Conservation (phyloP, 2,888 invertebrate genomes). For the Cephus spinipes region DNA sequence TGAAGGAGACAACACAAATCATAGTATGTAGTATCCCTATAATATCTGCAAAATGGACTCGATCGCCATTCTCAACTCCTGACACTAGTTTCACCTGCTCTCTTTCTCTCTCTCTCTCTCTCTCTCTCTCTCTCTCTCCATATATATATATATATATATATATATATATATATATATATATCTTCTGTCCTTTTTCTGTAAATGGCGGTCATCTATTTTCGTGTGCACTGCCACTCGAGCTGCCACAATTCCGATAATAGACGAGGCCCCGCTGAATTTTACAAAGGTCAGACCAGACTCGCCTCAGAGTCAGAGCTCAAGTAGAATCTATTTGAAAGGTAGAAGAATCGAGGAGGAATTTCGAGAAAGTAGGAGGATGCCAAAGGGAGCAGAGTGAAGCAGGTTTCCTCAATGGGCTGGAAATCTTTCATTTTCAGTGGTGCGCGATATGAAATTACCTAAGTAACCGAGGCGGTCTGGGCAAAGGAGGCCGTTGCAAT, state of each 20-base stretch:
- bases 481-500: constrained; percentile 39
- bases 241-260: constrained; percentile 3
- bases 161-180: neutral
- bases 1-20: neutral
- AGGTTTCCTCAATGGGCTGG: neutral
- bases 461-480: constrained; percentile 11
- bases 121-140: constrained; percentile 9
- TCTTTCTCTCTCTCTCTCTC: constrained; percentile 21
- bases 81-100: constrained; percentile 18
- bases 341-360: too few relatives aligned
- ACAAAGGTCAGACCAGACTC: neutral
- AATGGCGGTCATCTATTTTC: neutral
- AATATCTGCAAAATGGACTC: constrained; percentile 19
- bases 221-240: neutral
- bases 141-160: neutral
- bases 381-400: neutral
- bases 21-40: neutral
- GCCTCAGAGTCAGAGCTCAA: too few relatives aligned
- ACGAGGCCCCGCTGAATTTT: neutral
- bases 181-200: neutral
- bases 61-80: constrained; percentile 16
- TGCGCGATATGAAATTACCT: constrained; percentile 26
- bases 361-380: too few relatives aligned
- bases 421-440: constrained; percentile 21
- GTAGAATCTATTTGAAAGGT: too few relatives aligned